Base-by-base conservation (phyloP, 2,797 vertebrate genomes). In the Natrix natrix region DNA sequence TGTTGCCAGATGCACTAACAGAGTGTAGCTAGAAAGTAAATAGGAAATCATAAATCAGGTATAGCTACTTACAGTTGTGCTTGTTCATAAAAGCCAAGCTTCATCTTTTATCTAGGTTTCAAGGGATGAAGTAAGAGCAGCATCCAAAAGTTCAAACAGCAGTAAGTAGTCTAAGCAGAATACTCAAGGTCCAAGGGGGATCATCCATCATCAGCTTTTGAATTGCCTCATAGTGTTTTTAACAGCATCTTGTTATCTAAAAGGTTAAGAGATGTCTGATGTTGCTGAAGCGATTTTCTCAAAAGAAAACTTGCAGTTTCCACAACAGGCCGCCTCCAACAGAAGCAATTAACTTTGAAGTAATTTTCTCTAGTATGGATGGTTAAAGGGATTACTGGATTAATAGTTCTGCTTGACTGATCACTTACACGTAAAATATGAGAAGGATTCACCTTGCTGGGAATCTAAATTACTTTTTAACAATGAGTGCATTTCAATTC, bases 381-480 rank as follows among this genome's bases (percentile, higher is more conserved):
- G 92, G 0, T 54, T 86, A n/a, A 37, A 92, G 4, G 57, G 69
- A 54, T 94, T 78, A 52, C 26, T 54, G 26, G 12, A 56, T 61
- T 92, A 63, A n/a, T 60, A 48, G 43, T 60, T 94, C 93, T 91
- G 12, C 32, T 69, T 92, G 52, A 92, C 32, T 78, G 20, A 32
- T 93, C 48, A 28, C 43, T 88, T 20, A 2, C 26, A 14, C 78
- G 92, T 91, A 91, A 43, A 59, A 93, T 93, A 94, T 93, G 6
- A 57, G 87, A 0, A 89, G 0, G 37, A 43, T 0, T 63, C 55
- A 94, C 12, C 26, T 96, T 93, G 32, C 3, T 26, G 8, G 60
- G 91, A 95, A 88, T 91, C 86, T 92, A 48, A 90, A 86, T 28
- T 93, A 88, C 56, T 93, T 94, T 93, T 95, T 55, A 89, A 17